These are phyloP conservation scores for Boleophthalmus pectinirostris DNA, from an alignment of 2,113 vertebrate species.

Conservation along the genomic window DNA sequence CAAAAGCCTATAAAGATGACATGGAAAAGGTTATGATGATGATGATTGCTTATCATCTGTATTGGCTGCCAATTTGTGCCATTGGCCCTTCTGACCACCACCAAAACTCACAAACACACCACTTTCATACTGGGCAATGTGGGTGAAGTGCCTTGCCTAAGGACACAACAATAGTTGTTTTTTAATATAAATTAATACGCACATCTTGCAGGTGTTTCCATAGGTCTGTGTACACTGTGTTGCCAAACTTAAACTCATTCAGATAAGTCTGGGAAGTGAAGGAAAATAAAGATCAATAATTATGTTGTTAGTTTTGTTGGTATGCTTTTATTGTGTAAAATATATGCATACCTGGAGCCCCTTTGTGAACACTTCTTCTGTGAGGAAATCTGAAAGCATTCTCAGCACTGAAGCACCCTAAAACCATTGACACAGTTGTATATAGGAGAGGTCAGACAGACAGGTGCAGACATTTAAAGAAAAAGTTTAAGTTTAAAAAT, in stretches of 20 bases:
- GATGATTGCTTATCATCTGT: not conserved
- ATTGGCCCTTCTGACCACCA: no score
- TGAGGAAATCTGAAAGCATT: slow-evolving; percentile 93
- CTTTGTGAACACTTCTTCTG: slow-evolving; percentile 76
- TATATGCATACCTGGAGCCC: slow-evolving; percentile 79
- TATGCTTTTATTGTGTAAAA: slow-evolving; percentile 26
- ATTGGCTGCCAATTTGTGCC: no score
- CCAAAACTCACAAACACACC: no score
- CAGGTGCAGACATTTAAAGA: not conserved
- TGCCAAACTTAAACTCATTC: slow-evolving; percentile 71
- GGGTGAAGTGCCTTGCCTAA: no score
- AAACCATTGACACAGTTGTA: not conserved
- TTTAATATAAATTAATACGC: slow-evolving; percentile 3
- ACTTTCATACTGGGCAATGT: no score
- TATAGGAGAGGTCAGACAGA: not conserved
- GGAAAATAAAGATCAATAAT: not conserved
- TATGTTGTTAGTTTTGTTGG: not conserved
- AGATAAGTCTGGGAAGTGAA: slow-evolving; percentile 73
- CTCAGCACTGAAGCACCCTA: slow-evolving; percentile 90
- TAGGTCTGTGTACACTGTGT: slow-evolving; percentile 84
- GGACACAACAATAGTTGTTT: no score
- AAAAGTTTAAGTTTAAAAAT: not conserved
- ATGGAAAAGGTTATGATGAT: not conserved
- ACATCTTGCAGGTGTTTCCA: slow-evolving; percentile 84
- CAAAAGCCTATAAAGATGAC: slow-evolving; percentile 59